Evolutionary conservation across 2,797 vertebrate species (phyloP).

Genomic region (Pteronotus mesoamericanus): DNA sequence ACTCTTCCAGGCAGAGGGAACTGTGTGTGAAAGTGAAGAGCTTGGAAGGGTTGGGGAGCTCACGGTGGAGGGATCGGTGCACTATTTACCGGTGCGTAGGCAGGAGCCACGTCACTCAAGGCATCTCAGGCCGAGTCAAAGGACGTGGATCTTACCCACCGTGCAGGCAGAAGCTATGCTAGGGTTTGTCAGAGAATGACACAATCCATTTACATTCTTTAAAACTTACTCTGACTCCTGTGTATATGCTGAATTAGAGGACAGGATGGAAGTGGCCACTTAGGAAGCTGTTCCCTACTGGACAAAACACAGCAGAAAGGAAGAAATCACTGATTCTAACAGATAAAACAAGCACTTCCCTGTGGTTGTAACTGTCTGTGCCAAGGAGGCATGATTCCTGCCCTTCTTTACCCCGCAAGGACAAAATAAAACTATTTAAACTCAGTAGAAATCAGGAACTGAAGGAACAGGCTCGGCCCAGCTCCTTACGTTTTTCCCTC

Average conservation of each 20-base stretch:
- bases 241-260: background rate
- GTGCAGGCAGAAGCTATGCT: background rate
- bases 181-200: background rate
- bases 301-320: background rate
- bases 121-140: background rate
- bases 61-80: background rate
- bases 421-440: background rate
- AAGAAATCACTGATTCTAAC: background rate
- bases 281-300: background rate
- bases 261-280: background rate
- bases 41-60: background rate
- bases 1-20: background rate
- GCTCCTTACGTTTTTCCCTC: background rate
- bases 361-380: too few species aligned
- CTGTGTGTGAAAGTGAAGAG: background rate
- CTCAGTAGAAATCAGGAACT: background rate
- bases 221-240: background rate
- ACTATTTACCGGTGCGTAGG: background rate
- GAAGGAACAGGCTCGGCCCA: background rate
- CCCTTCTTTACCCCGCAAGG: background rate
- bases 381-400: background rate
- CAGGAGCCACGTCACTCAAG: background rate
- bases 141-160: background rate
- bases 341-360: background rate
- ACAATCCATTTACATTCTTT: background rate